phyloP scores from a whole-genome alignment of 2,888 invertebrate genomes.

The Oxystoma pomonae region DNA sequence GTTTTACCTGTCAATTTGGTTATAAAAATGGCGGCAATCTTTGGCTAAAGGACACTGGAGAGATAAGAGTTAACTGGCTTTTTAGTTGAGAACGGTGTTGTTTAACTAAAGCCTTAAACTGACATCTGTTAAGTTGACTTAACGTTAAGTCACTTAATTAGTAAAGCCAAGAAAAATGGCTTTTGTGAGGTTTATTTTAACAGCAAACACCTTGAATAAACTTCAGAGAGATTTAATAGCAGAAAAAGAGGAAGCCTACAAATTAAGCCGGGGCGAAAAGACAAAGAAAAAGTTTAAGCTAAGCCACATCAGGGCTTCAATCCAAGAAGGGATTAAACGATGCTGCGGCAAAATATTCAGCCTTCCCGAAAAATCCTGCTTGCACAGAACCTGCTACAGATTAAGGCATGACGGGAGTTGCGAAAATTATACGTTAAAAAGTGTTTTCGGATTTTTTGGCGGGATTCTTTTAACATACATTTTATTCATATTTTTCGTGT shows the following conservation, averaged over 20 bases:
- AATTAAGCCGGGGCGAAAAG: conserved; percentile 46
- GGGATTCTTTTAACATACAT: conserved; percentile 63
- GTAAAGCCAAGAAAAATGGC: too few relatives aligned
- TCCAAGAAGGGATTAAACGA: conserved; percentile 45
- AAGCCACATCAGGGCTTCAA: conserved; percentile 48
- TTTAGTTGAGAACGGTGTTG: too few relatives aligned
- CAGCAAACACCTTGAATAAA: conserved; percentile 53
- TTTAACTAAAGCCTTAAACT: too few relatives aligned
- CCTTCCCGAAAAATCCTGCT: conserved; percentile 37
- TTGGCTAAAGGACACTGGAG: too few relatives aligned
- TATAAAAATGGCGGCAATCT: too few relatives aligned
- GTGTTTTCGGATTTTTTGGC: conserved; percentile 60
- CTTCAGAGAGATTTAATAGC: conserved; percentile 51
- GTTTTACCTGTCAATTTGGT: too few relatives aligned
- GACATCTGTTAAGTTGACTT: too few relatives aligned
- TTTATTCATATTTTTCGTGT: conserved; percentile 63
- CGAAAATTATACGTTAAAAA: conserved; percentile 60
- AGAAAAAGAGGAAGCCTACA: conserved; percentile 56
- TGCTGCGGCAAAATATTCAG: conserved; percentile 39
- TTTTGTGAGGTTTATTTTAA: conserved; percentile 54
- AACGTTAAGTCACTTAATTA: neutral
- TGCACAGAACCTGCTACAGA: conserved; percentile 43
- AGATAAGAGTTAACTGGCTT: too few relatives aligned
- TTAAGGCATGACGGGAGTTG: conserved; percentile 53
- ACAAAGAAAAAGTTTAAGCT: conserved; percentile 46